Percentiles rank a stretch among this genome's conserved stretches.
Evolutionary conservation across 2,113 vertebrate genomes (phyloP).

Genomic region (Uria aalge): DNA sequence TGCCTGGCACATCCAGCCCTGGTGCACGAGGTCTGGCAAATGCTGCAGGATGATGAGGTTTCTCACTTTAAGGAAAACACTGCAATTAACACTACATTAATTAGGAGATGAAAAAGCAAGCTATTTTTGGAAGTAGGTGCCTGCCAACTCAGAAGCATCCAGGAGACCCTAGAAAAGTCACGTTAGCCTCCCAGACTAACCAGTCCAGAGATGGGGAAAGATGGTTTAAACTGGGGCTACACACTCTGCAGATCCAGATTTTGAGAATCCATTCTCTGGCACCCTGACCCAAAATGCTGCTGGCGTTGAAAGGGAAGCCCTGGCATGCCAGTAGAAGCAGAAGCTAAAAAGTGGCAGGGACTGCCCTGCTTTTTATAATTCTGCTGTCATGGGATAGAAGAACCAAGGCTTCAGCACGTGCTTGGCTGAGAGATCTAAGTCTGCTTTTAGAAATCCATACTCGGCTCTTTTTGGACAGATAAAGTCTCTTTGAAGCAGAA

Average conservation of each 20-base stretch:
- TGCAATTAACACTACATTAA: constrained; percentile 44
- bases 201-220: neutral
- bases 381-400: constrained; percentile 62
- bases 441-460: constrained; percentile 70
- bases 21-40: neutral
- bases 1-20: neutral
- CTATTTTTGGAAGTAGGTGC: neutral
- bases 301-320: neutral
- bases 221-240: neutral
- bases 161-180: neutral
- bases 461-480: constrained; percentile 58
- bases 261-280: constrained; percentile 4
- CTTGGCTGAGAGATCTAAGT: constrained; percentile 62
- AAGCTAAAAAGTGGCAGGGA: constrained; percentile 57
- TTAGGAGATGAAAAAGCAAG: neutral
- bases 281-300: neutral
- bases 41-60: neutral
- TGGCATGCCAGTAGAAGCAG: constrained; percentile 6
- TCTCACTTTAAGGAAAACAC: constrained; percentile 10
- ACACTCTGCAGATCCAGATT: neutral
- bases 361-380: constrained; percentile 61
- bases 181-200: neutral
- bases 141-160: neutral
- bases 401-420: constrained; percentile 33
- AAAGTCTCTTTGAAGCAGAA: constrained; percentile 67